Conservation (phyloP, 2,113 vertebrate genomes). For the Xiphorhynchus elegans region DNA sequence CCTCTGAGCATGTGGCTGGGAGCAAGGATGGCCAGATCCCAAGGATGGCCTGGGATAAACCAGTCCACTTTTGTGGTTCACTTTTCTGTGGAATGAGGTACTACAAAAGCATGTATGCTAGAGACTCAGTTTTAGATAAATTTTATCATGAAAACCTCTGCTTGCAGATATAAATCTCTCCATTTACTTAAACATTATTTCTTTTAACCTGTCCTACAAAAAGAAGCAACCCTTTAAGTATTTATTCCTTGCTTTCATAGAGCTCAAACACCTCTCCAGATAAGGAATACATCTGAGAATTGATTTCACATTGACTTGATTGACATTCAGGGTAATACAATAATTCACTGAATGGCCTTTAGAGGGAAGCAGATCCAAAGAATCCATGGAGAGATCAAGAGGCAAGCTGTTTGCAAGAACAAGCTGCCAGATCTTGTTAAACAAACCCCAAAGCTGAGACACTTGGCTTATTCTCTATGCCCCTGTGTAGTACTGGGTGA, state of each 20-base stretch:
- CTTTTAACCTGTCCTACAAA: background rate
- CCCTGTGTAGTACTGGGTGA: background rate
- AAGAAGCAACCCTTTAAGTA: background rate
- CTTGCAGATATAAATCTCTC: background rate
- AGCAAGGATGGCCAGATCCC: background rate
- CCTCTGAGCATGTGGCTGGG: background rate
- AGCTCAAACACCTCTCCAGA: background rate
- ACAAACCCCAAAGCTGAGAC: background rate
- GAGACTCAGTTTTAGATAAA: background rate
- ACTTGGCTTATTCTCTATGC: background rate
- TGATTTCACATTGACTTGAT: background rate
- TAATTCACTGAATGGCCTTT: conserved; percentile 44
- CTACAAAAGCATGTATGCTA: background rate
- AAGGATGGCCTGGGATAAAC: background rate
- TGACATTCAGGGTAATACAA: background rate
- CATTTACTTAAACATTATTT: background rate
- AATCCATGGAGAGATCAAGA: background rate
- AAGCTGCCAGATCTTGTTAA: background rate
- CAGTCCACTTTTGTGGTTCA: background rate
- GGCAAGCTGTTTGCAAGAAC: background rate
- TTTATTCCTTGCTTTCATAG: background rate
- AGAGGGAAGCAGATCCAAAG: conserved; percentile 70
- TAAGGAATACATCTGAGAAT: background rate
- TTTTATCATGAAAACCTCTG: background rate
- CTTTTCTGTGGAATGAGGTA: background rate